Conservation (phyloP, 1,140 invertebrate species). For the Mamestra configurata region DNA sequence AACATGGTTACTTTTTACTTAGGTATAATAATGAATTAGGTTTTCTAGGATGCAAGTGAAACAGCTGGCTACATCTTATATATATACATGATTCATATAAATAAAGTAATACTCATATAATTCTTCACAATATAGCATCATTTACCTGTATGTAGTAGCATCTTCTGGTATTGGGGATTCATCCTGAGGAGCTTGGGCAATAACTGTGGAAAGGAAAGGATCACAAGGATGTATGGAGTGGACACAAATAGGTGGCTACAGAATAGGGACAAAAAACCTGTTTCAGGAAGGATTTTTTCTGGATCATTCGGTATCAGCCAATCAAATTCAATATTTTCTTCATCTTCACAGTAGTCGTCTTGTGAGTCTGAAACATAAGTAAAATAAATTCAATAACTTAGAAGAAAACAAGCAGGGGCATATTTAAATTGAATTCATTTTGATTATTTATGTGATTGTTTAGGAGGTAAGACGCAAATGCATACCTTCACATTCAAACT, state of each 20-base stretch:
- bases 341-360: slow-evolving; percentile 75
- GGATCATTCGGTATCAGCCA: slow-evolving; percentile 69
- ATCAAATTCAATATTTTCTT: slow-evolving; percentile 76
- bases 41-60: too few relatives aligned
- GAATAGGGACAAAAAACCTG: slow-evolving; percentile 69
- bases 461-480: not conserved
- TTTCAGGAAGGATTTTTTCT: slow-evolving; percentile 57
- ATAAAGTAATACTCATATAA: too few relatives aligned
- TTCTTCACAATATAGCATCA: not conserved
- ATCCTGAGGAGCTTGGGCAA: slow-evolving; percentile 35
- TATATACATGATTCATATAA: too few relatives aligned
- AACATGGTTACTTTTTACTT: too few relatives aligned
- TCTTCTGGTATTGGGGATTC: slow-evolving; percentile 26
- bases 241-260: slow-evolving; percentile 50
- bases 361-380: slow-evolving; percentile 64
- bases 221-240: slow-evolving; percentile 53
- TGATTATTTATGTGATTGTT: too few relatives aligned
- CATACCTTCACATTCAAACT: slow-evolving; percentile 74
- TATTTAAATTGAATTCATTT: too few relatives aligned
- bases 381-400: not conserved
- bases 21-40: too few relatives aligned
- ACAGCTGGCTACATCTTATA: too few relatives aligned
- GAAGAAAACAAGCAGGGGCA: not conserved
- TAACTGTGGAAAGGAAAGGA: slow-evolving; percentile 56
- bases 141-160: slow-evolving; percentile 50